A percentile compares a stretch with the other conserved stretches of the same genome.
phyloP scores from a whole-genome alignment of 2,113 vertebrate species.

The Toxotes chatareus region DNA sequence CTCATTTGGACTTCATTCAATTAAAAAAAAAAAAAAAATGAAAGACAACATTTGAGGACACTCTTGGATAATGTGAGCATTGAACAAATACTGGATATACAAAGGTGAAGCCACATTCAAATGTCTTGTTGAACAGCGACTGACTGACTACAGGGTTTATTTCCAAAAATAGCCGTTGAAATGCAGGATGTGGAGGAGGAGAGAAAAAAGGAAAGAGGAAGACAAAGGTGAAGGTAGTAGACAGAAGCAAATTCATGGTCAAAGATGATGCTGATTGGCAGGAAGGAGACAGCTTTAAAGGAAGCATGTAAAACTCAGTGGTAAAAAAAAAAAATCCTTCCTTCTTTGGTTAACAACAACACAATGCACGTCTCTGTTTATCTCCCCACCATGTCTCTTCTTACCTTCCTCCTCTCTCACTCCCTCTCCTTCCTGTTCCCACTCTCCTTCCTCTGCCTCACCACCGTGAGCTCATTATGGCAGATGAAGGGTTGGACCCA shows the following conservation, averaged over 20 bases:
- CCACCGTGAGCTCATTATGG: constrained; percentile 9
- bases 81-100: not conserved
- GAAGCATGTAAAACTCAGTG: constrained; percentile 14
- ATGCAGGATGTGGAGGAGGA: not conserved
- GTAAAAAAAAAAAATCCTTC: constrained; percentile 32
- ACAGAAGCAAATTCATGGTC: constrained; percentile 11
- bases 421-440: constrained; percentile 14
- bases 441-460: constrained; percentile 1
- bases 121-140: not conserved
- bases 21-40: no score
- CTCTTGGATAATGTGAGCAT: no score
- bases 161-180: not conserved
- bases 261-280: constrained; percentile 33
- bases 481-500: constrained; percentile 28
- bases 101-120: no score
- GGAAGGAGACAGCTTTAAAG: constrained; percentile 7
- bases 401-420: not conserved
- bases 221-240: not conserved
- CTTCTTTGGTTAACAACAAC: constrained; percentile 10
- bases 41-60: no score
- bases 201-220: not conserved
- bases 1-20: no score
- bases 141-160: not conserved
- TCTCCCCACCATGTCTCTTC: not conserved
- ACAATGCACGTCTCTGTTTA: constrained; percentile 11